Evolutionary conservation across 2,888 invertebrate genomes (phyloP).

Genomic region (Atethmia centrago): DNA sequence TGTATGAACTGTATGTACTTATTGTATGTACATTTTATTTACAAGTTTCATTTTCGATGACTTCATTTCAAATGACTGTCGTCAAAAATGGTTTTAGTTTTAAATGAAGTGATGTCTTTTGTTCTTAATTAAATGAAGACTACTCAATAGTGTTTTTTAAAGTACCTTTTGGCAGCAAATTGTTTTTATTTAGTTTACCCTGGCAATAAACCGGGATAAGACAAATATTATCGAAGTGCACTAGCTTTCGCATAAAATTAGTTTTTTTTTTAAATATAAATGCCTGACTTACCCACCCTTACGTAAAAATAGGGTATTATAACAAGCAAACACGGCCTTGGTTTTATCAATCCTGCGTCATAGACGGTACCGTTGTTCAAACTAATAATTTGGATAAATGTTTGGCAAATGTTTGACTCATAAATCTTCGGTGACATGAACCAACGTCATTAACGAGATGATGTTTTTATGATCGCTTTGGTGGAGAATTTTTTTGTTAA

Average conservation of each 20-base stretch:
- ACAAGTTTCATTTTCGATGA: slow-evolving; percentile 60
- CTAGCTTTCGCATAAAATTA: neutral
- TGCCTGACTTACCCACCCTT: neutral
- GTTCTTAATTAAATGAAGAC: slow-evolving; percentile 47
- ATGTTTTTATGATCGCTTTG: slow-evolving; percentile 52
- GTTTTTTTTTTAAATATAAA: neutral
- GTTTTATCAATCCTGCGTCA: slow-evolving; percentile 43
- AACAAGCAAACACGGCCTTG: slow-evolving; percentile 47
- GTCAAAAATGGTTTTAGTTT: slow-evolving; percentile 42
- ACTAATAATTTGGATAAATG: slow-evolving; percentile 67
- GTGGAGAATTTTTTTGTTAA: slow-evolving; percentile 26
- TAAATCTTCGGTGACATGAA: slow-evolving; percentile 63
- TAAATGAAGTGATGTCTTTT: slow-evolving; percentile 58
- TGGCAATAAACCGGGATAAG: slow-evolving; percentile 41
- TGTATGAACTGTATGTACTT: slow-evolving; percentile 71
- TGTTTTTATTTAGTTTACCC: neutral
- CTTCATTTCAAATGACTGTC: slow-evolving; percentile 59
- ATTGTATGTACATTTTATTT: slow-evolving; percentile 69
- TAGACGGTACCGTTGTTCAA: slow-evolving; percentile 57
- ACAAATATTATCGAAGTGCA: slow-evolving; percentile 1
- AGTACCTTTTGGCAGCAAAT: slow-evolving; percentile 33
- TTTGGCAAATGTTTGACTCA: slow-evolving; percentile 63
- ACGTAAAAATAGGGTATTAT: slow-evolving; percentile 20
- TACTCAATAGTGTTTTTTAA: slow-evolving; percentile 1
- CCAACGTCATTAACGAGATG: slow-evolving; percentile 61